Conservation (phyloP, 2,888 invertebrate species). For the Sacculina carcini region DNA sequence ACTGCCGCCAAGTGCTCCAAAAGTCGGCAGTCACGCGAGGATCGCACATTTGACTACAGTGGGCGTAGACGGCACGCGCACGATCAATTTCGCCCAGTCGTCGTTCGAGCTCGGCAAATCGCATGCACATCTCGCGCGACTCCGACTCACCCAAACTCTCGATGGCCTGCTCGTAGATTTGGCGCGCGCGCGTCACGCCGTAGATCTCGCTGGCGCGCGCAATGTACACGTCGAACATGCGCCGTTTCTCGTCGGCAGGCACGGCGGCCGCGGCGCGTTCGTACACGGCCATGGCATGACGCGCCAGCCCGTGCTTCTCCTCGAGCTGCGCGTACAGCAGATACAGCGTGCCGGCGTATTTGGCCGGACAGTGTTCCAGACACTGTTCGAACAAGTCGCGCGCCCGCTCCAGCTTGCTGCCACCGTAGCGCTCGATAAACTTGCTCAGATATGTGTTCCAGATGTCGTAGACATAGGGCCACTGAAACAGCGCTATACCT, state of each 20-base stretch:
- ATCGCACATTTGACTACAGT: slow-evolving; percentile 97
- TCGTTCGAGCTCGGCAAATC: slow-evolving; percentile 93
- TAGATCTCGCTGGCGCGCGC: slow-evolving; percentile 94
- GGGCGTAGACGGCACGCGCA: slow-evolving; percentile 84
- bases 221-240: slow-evolving; percentile 93
- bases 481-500: slow-evolving; percentile 87
- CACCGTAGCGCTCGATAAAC: slow-evolving; percentile 83
- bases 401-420: slow-evolving; percentile 78
- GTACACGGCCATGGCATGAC: slow-evolving; percentile 98
- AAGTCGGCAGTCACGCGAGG: slow-evolving; percentile 72
- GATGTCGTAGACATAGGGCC: slow-evolving; percentile 98
- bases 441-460: slow-evolving; percentile 98
- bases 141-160: slow-evolving; percentile 69
- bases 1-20: slow-evolving; percentile 98
- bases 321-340: slow-evolving; percentile 90
- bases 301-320: slow-evolving; percentile 87
- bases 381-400: slow-evolving; percentile 98
- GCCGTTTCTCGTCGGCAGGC: slow-evolving; percentile 60
- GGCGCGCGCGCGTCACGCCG: slow-evolving; percentile 82
- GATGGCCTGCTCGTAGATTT: slow-evolving; percentile 95
- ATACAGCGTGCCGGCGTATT: slow-evolving; percentile 81
- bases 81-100: slow-evolving; percentile 94
- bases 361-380: slow-evolving; percentile 79
- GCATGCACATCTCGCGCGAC: slow-evolving; percentile 78
- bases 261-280: slow-evolving; percentile 83